Conservation (phyloP, 2,888 invertebrate species). For the Idaea dimidiata region DNA sequence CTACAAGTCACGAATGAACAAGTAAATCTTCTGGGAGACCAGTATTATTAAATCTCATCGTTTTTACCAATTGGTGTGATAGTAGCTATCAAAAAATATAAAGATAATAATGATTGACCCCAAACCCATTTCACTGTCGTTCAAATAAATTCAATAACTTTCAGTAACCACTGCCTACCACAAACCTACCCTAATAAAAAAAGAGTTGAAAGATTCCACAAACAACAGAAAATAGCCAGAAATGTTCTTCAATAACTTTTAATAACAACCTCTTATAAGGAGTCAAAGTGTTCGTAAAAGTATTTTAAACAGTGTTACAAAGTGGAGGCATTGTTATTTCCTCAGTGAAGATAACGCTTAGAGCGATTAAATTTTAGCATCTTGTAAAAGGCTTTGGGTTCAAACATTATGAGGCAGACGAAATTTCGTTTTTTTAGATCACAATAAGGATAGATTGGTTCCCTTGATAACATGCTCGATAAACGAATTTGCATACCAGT, state of each 20-base stretch:
- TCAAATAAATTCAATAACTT: too few species aligned
- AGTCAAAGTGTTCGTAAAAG: neutral
- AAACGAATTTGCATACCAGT: neutral
- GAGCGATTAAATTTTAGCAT: conserved; percentile 21
- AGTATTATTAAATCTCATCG: too few species aligned
- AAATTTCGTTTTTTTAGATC: neutral
- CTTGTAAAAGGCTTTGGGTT: neutral
- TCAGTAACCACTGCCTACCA: neutral
- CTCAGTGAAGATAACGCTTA: conserved; percentile 12
- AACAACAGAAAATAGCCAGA: neutral
- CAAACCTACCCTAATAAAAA: neutral
- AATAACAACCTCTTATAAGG: conserved; percentile 6
- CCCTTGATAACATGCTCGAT: neutral
- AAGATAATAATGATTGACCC: too few species aligned
- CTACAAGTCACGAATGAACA: too few species aligned
- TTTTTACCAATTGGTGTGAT: too few species aligned
- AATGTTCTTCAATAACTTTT: conserved; percentile 14
- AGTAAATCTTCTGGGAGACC: too few species aligned
- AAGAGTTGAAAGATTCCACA: neutral
- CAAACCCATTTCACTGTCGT: neutral
- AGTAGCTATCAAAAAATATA: too few species aligned
- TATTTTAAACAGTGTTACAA: conserved; percentile 11
- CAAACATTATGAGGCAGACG: neutral
- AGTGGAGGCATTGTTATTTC: conserved; percentile 13
- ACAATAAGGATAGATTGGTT: conserved; percentile 1